Evolutionary conservation across 1,140 invertebrate species (phyloP).

Genomic region (Drosophila parabipectinata): DNA sequence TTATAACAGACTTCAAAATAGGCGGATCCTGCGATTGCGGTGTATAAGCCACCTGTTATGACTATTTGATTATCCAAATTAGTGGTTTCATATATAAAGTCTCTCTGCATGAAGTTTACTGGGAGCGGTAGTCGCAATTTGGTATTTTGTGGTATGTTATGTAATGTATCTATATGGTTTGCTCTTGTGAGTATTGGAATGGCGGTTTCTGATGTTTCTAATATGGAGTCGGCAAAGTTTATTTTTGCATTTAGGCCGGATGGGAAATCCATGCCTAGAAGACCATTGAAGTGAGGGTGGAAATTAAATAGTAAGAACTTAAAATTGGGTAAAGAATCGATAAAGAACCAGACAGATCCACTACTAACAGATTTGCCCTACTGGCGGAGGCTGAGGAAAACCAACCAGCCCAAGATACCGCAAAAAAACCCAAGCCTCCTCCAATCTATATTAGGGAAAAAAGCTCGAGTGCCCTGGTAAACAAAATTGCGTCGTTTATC

Average conservation of each 20-base stretch:
- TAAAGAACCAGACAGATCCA: too few species aligned
- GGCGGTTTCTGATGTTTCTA: conserved; percentile 19
- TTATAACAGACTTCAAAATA: conserved; percentile 23
- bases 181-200: conserved; percentile 32
- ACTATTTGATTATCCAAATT: conserved; percentile 12
- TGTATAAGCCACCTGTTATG: conserved; percentile 27
- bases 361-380: too few species aligned
- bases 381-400: too few species aligned
- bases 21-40: conserved; percentile 16
- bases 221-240: conserved; percentile 15
- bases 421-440: too few species aligned
- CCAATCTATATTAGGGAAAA: too few species aligned
- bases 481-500: too few species aligned
- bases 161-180: conserved; percentile 32
- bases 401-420: too few species aligned
- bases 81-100: conserved; percentile 26
- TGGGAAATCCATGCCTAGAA: conserved; percentile 27
- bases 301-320: conserved; percentile 13
- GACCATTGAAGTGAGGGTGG: conserved; percentile 23
- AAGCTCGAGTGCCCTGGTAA: too few species aligned
- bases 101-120: conserved; percentile 25
- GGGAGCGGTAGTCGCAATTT: conserved; percentile 16
- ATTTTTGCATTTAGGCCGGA: conserved; percentile 33
- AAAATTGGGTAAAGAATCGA: conserved; percentile 11
- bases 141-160: conserved; percentile 21